Percentiles rank a stretch among this genome's conserved stretches.
phyloP scores from a whole-genome alignment of 2,888 invertebrate genomes.

The Nemapogon koenigi region DNA sequence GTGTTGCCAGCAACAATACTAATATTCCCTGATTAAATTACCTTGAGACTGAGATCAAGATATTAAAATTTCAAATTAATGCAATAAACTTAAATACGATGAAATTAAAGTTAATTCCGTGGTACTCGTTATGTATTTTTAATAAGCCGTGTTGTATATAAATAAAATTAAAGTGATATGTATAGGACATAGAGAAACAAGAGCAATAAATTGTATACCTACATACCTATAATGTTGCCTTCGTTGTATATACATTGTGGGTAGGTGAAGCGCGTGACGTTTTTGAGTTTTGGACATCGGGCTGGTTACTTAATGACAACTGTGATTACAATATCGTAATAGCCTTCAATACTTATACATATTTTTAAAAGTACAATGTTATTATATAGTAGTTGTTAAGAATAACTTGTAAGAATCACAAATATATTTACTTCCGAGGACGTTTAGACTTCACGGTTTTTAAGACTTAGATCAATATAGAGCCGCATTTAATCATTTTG shows the following conservation, averaged over 20 bases:
- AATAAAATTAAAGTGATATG: no score
- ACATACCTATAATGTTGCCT: conserved; percentile 64
- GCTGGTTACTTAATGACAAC: conserved; percentile 61
- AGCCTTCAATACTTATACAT: conserved; percentile 66
- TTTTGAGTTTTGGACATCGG: conserved; percentile 31
- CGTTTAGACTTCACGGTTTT: conserved; percentile 52
- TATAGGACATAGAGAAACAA: no score
- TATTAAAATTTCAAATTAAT: no score
- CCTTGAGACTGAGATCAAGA: no score
- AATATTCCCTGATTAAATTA: no score
- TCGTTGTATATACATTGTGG: conserved; percentile 48
- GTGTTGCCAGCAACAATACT: no score
- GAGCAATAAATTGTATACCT: conserved; percentile 66
- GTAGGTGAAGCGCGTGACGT: conserved; percentile 22
- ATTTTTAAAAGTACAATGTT: conserved; percentile 66
- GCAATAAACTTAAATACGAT: no score
- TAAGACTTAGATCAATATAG: conserved; percentile 54
- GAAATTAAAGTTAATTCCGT: no score
- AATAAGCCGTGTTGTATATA: no score
- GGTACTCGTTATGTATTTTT: no score
- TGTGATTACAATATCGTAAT: conserved; percentile 64
- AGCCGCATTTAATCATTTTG: conserved; percentile 53
- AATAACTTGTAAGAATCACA: conserved; percentile 56
- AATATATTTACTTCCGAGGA: conserved; percentile 60
- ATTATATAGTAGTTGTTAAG: conserved; percentile 61